Evolutionary conservation across 2,113 vertebrate species (phyloP).

Genomic region (Thamnaconus septentrionalis): DNA sequence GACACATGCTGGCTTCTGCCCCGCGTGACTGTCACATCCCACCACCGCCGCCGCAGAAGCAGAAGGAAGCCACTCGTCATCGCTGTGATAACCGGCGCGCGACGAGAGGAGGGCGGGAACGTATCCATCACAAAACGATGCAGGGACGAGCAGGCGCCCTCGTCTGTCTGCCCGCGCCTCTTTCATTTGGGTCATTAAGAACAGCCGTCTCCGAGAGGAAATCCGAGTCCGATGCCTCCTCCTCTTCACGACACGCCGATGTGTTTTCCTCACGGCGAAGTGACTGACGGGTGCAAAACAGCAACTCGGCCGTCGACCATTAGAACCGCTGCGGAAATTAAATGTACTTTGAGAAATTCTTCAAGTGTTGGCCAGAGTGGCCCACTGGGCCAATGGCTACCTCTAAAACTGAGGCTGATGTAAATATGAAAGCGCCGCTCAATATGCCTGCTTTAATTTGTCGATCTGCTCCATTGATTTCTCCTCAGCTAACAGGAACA

Average conservation of each 20-base stretch:
- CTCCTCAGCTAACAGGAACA: no score
- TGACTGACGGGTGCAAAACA: conserved; percentile 28
- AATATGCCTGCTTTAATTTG: no score
- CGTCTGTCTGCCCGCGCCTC: conserved; percentile 12
- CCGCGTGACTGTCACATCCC: conserved; percentile 47
- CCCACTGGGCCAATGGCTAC: no score
- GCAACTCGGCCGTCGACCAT: conserved; percentile 30
- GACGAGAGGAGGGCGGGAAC: conserved; percentile 56
- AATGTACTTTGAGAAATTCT: no score
- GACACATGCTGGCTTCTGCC: conserved; percentile 44
- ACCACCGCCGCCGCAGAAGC: conserved; percentile 50
- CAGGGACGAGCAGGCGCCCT: conserved; percentile 46
- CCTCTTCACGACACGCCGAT: conserved; percentile 43
- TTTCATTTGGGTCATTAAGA: conserved; percentile 63
- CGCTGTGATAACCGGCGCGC: conserved; percentile 51
- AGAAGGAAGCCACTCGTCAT: conserved; percentile 69
- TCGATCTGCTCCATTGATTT: no score
- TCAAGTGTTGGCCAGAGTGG: no score
- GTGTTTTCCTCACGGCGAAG: conserved; percentile 51
- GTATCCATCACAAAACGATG: conserved; percentile 64
- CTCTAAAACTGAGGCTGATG: no score
- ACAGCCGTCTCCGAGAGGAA: conserved; percentile 49
- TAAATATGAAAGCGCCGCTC: no score
- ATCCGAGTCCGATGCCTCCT: conserved; percentile 37
- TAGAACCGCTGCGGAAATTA: no score